Evolutionary conservation across 2,888 invertebrate species (phyloP), one percentile per base, ranked within the genome.

Genomic region (Elysia crispata): DNA sequence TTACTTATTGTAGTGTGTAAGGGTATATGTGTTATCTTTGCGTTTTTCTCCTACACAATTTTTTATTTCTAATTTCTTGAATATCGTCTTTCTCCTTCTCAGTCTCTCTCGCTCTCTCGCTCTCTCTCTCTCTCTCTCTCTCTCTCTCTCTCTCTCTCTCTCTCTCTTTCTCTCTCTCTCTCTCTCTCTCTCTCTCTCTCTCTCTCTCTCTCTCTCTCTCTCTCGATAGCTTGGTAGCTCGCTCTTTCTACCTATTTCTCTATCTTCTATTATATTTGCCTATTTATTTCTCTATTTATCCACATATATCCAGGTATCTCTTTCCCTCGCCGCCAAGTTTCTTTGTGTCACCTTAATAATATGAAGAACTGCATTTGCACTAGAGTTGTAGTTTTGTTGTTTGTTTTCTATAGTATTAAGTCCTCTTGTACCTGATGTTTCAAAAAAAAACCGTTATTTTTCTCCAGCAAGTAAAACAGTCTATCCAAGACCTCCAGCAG

Each of bases 401-500:
- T n/a, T n/a, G n/a, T n/a, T n/a, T n/a, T n/a, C n/a, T n/a, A n/a
- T n/a, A n/a, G n/a, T n/a, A n/a, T n/a, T n/a, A n/a, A n/a, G n/a
- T n/a, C n/a, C n/a, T n/a, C n/a, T n/a, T n/a, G n/a, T n/a, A n/a
- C n/a, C n/a, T n/a, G n/a, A n/a, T n/a, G n/a, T n/a, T n/a, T n/a
- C n/a, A n/a, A n/a, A n/a, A n/a, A n/a, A n/a, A n/a, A n/a, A n/a
- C n/a, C n/a, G n/a, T n/a, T n/a, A n/a, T n/a, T n/a, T n/a, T 67
- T 49, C 77, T 82, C 28, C 83, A 88, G 87, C 87, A 88, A 86
- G 85, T 86, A 76, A 89, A 88, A 74, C 87, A 88, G 76, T 86
- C 87, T n/a, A 86, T 89, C 1, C 82, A 76, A 15, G 87, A 87
- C 76, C 93, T 98, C 20, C 96, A 97, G 88, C 94, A 94, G 79